A percentile compares a stretch with the other conserved stretches of the same genome.
phyloP scores from a whole-genome alignment of 2,888 invertebrate genomes.

The Nemurella pictetii region DNA sequence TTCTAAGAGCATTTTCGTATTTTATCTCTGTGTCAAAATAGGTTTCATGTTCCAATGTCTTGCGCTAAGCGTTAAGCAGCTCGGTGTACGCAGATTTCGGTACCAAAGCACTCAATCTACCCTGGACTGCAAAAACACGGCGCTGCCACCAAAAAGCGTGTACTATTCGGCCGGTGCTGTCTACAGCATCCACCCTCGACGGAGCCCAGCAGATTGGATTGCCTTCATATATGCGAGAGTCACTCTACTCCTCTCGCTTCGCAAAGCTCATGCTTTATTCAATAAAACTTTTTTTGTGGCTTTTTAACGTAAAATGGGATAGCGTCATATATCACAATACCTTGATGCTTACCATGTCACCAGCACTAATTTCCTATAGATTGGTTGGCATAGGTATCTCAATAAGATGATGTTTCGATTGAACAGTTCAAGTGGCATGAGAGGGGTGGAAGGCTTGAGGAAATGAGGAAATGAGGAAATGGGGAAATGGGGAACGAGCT shows the following conservation, averaged over 20 bases:
- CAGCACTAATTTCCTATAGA: conserved; percentile 6
- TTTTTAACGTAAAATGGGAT: conserved; percentile 32
- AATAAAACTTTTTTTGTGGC: conserved; percentile 32
- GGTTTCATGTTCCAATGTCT: neutral
- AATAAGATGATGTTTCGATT: neutral
- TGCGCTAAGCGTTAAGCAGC: neutral
- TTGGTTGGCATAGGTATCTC: neutral
- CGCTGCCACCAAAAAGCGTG: neutral
- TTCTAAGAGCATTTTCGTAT: neutral
- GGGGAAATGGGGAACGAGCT: neutral
- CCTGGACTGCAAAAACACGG: neutral
- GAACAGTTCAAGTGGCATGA: neutral
- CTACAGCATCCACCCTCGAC: neutral
- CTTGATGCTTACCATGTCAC: neutral
- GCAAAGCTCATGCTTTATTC: conserved; percentile 31
- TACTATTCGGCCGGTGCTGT: neutral
- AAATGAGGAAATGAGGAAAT: neutral
- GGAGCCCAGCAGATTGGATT: conserved; percentile 7
- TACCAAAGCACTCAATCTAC: neutral
- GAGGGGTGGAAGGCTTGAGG: neutral
- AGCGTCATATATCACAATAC: conserved; percentile 28
- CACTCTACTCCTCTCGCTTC: neutral
- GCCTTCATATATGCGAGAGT: conserved; percentile 19
- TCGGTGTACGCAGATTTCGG: too few species aligned
- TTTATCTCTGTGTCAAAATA: neutral